phyloP scores from a whole-genome alignment of 1,140 invertebrate species.

The Pogonus chalceus region DNA sequence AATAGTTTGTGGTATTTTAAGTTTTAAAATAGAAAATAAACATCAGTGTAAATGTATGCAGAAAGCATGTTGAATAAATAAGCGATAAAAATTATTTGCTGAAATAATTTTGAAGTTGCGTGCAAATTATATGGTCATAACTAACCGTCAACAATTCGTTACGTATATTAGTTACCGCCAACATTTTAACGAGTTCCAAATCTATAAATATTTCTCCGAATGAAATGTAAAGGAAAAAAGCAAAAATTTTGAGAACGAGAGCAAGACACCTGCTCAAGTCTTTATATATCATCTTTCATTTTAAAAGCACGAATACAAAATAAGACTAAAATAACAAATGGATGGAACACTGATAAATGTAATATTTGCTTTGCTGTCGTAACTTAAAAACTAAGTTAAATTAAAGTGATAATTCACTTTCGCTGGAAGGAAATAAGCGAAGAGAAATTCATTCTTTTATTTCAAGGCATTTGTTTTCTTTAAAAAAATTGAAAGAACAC shows the following conservation, averaged over 20 bases:
- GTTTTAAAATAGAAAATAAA: too few relatives aligned
- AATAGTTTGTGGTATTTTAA: too few relatives aligned
- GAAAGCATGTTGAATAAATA: too few relatives aligned
- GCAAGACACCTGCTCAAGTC: not conserved
- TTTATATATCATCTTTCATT: slow-evolving; percentile 5
- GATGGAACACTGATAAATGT: slow-evolving; percentile 3
- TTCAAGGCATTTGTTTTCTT: not conserved
- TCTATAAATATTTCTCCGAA: not conserved
- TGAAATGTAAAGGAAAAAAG: not conserved
- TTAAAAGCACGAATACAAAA: not conserved
- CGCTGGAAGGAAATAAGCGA: too few relatives aligned
- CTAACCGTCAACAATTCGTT: not conserved
- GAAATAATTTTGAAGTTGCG: too few relatives aligned
- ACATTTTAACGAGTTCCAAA: not conserved
- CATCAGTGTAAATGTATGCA: too few relatives aligned
- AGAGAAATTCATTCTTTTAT: not conserved
- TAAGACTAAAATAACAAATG: not conserved
- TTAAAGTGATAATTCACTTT: slow-evolving; percentile 6
- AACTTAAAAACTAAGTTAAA: slow-evolving; percentile 6
- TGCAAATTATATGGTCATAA: not conserved
- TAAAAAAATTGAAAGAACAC: not conserved
- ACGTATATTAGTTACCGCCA: not conserved
- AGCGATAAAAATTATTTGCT: too few relatives aligned
- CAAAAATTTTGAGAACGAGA: not conserved
- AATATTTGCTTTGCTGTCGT: slow-evolving; percentile 3